These are phyloP conservation scores for Himalopsyche anomala DNA, from an alignment of 2,888 invertebrate species.

Conservation along the genomic window DNA sequence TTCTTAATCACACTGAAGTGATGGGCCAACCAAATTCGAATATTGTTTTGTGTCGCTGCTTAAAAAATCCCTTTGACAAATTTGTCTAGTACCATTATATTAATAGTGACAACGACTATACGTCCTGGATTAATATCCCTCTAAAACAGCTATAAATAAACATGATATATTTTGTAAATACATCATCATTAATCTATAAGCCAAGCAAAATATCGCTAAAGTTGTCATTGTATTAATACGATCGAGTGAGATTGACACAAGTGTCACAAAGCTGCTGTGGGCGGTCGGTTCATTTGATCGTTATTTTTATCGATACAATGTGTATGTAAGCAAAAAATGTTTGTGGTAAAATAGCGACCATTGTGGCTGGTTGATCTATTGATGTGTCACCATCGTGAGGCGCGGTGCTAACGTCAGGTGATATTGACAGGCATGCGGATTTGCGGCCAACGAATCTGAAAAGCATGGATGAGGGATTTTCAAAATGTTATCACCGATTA, in stretches of 20 bases:
- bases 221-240: not conserved
- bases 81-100: no score
- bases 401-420: not conserved
- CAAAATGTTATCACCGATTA: no score
- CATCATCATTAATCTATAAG: not conserved
- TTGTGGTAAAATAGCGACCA: not conserved
- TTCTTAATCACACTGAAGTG: no score
- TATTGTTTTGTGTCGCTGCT: no score
- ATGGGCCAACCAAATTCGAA: no score
- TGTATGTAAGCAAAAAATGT: not conserved
- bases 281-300: constrained; percentile 1
- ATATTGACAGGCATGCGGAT: not conserved
- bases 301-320: not conserved
- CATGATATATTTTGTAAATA: not conserved
- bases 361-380: constrained; percentile 50
- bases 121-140: no score
- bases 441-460: not conserved
- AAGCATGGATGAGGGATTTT: no score
- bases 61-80: no score
- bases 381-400: constrained; percentile 44
- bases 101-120: no score
- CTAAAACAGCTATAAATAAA: not conserved
- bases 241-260: not conserved
- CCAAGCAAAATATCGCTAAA: not conserved
- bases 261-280: not conserved